Conservation (phyloP, 2,888 invertebrate genomes). For the Tachina fera region DNA sequence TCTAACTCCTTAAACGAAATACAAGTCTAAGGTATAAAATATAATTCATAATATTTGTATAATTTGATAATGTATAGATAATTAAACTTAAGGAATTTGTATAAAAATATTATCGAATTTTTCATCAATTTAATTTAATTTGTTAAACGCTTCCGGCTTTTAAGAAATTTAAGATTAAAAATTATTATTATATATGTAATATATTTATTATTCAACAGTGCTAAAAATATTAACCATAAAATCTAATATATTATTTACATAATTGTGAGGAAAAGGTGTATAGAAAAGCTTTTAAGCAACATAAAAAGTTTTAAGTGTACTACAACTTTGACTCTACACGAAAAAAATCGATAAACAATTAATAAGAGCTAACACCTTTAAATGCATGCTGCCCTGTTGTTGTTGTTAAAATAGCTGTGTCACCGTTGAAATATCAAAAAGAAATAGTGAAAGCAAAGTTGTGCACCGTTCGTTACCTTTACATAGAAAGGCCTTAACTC, state of each 20-base stretch:
- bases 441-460: background rate
- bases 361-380: no score
- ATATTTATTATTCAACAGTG: background rate
- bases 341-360: no score
- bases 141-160: constrained; percentile 5
- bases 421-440: background rate
- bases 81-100: background rate
- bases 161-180: background rate
- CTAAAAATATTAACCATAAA: constrained; percentile 8
- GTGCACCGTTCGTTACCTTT: no score
- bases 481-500: no score
- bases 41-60: no score
- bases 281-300: background rate
- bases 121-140: background rate
- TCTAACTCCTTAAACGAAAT: constrained; percentile 8
- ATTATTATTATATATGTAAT: background rate
- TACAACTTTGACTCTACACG: background rate
- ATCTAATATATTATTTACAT: constrained; percentile 19
- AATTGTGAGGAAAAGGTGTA: constrained; percentile 3
- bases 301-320: background rate
- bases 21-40: background rate
- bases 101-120: background rate
- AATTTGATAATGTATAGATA: background rate
- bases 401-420: no score
- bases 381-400: no score